Conservation (phyloP, 2,113 vertebrate genomes). For the Neotoma lepida region DNA sequence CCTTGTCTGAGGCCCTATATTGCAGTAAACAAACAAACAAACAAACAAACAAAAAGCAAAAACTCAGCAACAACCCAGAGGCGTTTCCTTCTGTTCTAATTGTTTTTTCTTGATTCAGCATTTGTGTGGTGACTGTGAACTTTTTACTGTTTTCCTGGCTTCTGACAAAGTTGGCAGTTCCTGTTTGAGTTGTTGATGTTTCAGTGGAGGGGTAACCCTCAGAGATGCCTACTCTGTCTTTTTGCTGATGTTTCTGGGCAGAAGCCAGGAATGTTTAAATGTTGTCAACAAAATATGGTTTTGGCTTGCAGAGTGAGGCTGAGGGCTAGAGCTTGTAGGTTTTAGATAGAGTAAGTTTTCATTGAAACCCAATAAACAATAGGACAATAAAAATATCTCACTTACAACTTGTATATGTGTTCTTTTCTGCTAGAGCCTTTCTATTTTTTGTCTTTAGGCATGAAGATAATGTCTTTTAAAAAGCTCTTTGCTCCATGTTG, state of each 20-base stretch:
- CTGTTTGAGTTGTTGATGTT: conserved; percentile 3
- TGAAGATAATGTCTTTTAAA: background rate
- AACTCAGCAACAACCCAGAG: background rate
- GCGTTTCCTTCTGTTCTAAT: background rate
- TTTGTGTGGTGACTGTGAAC: background rate
- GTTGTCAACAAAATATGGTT: background rate
- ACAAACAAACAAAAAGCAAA: background rate
- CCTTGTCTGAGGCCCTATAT: background rate
- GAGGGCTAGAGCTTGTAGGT: conserved; percentile 13
- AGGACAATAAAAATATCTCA: background rate
- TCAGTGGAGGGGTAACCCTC: background rate
- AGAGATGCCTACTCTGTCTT: background rate
- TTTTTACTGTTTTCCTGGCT: background rate
- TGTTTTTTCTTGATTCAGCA: background rate
- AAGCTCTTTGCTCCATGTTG: background rate
- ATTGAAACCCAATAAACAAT: conserved; percentile 7
- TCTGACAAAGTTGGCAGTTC: background rate
- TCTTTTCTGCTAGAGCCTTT: background rate
- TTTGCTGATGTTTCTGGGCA: conserved; percentile 23
- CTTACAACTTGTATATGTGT: background rate
- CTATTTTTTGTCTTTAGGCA: conserved; percentile 2
- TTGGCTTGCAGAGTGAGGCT: background rate
- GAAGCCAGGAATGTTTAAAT: conserved; percentile 45
- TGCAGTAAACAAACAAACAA: background rate
- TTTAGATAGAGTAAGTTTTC: conserved; percentile 19